A percentile compares a stretch with the other conserved stretches of the same genome.
Conservation (phyloP, 2,888 invertebrate genomes). For the Trichogramma dendrolimi region DNA sequence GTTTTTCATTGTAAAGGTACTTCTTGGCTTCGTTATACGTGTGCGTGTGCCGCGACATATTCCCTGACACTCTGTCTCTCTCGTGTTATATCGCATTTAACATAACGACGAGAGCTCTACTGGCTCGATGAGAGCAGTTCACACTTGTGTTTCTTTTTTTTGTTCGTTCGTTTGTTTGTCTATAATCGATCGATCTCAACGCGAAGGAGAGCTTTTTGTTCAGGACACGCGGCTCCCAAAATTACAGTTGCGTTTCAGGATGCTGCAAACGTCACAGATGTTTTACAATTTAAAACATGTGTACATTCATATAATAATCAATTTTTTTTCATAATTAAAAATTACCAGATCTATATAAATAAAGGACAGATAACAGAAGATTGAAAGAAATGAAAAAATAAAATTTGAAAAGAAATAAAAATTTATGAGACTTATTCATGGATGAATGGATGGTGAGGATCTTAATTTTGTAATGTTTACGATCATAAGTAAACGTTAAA, state of each 20-base stretch:
- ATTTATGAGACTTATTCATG: not conserved
- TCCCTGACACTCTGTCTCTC: conserved; percentile 33
- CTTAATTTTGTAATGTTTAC: no score
- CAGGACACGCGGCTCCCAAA: conserved; percentile 42
- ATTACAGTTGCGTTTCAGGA: conserved; percentile 48
- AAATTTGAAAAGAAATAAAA: no score
- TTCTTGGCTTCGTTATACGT: conserved; percentile 49
- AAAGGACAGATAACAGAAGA: no score
- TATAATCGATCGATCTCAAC: not conserved
- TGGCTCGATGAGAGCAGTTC: not conserved
- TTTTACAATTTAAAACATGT: conserved; percentile 21
- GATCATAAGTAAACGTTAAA: not conserved
- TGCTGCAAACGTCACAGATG: conserved; percentile 50
- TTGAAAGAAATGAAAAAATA: no score
- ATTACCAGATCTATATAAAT: not conserved
- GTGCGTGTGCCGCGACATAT: conserved; percentile 49
- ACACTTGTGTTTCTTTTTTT: conserved; percentile 11
- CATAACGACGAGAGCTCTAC: conserved; percentile 14
- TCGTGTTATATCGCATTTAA: conserved; percentile 36
- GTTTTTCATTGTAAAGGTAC: conserved; percentile 33
- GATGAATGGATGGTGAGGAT: not conserved
- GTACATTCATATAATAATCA: not conserved
- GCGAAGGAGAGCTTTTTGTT: conserved; percentile 33
- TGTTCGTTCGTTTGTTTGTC: conserved; percentile 9
- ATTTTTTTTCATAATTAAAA: conserved; percentile 9